Evolutionary conservation across 2,797 vertebrate species (phyloP).

Genomic region (Eulemur albifrons): DNA sequence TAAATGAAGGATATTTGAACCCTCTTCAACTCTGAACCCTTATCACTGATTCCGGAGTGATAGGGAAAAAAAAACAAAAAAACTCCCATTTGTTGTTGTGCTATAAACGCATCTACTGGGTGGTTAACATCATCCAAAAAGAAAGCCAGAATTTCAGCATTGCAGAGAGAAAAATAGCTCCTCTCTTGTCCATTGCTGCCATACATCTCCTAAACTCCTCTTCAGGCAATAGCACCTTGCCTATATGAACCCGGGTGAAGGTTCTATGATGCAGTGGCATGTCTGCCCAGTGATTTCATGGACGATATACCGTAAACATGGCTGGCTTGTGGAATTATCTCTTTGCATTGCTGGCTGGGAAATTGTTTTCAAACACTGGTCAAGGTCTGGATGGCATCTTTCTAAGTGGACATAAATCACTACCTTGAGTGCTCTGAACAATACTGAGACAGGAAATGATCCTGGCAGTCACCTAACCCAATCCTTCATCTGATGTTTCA

Average conservation of each 20-base stretch:
- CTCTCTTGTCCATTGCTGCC: neutral
- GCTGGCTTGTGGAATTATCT: slow-evolving; percentile 30
- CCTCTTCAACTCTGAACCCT: neutral
- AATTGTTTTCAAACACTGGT: slow-evolving; percentile 61
- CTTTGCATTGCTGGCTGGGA: slow-evolving; percentile 38
- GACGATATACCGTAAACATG: slow-evolving; percentile 55
- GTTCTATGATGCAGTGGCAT: slow-evolving; percentile 43
- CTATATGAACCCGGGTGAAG: slow-evolving; percentile 38
- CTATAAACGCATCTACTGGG: neutral
- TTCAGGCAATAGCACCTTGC: neutral
- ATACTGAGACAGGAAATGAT: slow-evolving; percentile 30
- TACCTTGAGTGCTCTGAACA: neutral
- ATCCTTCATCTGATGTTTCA: slow-evolving; percentile 23
- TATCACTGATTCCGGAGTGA: neutral
- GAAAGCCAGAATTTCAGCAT: slow-evolving; percentile 1
- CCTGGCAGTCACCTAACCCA: slow-evolving; percentile 20
- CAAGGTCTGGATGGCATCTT: slow-evolving; percentile 41
- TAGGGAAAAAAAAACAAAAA: neutral
- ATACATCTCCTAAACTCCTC: slow-evolving; percentile 24
- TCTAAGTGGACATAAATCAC: slow-evolving; percentile 43
- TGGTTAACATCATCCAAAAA: neutral
- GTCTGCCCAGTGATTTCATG: slow-evolving; percentile 65
- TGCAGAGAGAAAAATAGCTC: slow-evolving; percentile 34
- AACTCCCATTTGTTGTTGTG: neutral
- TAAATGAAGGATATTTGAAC: neutral